A percentile compares a stretch with the other conserved stretches of the same genome.
These are phyloP conservation scores for Elgonia sp. DNA, from an alignment of 2,888 invertebrate genomes.

Conservation along the genomic window DNA sequence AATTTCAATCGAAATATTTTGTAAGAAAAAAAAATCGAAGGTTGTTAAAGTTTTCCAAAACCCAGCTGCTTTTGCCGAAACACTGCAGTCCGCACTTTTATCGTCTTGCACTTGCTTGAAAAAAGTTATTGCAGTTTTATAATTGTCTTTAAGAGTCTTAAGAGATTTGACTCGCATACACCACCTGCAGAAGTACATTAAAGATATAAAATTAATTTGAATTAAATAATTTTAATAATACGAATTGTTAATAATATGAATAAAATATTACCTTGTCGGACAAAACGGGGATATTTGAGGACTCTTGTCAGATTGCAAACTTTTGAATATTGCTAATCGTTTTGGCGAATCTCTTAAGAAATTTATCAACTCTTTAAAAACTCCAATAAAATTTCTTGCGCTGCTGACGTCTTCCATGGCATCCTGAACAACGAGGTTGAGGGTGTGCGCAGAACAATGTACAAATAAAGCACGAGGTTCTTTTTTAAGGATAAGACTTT, in stretches of 20 bases:
- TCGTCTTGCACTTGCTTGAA: conserved; percentile 41
- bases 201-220: too few species aligned
- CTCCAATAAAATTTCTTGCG: conserved; percentile 47
- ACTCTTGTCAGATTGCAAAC: conserved; percentile 58
- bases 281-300: conserved; percentile 45
- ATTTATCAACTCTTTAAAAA: conserved; percentile 53
- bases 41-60: conserved; percentile 53
- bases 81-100: conserved; percentile 23
- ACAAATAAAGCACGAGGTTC: conserved; percentile 59
- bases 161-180: conserved; percentile 70
- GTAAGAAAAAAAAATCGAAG: conserved; percentile 50
- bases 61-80: conserved; percentile 65
- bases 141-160: conserved; percentile 65
- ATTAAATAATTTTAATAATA: not conserved
- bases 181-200: conserved; percentile 49
- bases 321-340: conserved; percentile 65
- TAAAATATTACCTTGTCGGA: conserved; percentile 52
- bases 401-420: conserved; percentile 41
- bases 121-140: conserved; percentile 52
- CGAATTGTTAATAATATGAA: not conserved
- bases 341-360: conserved; percentile 71
- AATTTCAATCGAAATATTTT: conserved; percentile 68
- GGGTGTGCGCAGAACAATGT: conserved; percentile 54
- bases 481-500: conserved; percentile 54
- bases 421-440: conserved; percentile 59